Conservation (phyloP, 2,888 invertebrate genomes). For the Agonopterix alstromeriana region DNA sequence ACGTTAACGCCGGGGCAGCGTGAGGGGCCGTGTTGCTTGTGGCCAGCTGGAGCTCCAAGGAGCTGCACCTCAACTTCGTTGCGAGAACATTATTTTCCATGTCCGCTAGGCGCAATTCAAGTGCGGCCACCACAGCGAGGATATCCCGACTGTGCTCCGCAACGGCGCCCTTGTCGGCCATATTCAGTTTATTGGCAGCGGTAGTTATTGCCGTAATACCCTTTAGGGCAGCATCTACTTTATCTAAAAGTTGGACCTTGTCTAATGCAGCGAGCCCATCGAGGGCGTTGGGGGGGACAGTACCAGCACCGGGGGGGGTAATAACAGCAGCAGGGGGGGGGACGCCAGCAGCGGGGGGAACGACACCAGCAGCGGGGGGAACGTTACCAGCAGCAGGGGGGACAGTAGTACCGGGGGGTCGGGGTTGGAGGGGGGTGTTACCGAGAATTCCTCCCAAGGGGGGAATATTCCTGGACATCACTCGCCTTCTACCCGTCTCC, state of each 20-base stretch:
- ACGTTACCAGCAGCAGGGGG: too few relatives aligned
- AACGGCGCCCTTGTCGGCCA: not conserved
- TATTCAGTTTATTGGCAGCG: conserved; percentile 7
- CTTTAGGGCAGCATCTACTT: conserved; percentile 2
- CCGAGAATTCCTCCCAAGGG: conserved; percentile 83
- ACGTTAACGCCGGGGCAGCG: not conserved
- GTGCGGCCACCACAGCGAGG: not conserved
- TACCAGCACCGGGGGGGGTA: too few relatives aligned
- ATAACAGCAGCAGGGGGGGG: too few relatives aligned
- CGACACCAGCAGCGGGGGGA: too few relatives aligned
- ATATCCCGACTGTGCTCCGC: not conserved
- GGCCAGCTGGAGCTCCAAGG: not conserved
- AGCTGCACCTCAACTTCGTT: too few relatives aligned
- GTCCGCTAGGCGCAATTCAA: not conserved
- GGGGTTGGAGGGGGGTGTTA: too few relatives aligned
- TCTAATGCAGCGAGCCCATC: not conserved
- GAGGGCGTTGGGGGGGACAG: not conserved
- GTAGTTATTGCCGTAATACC: conserved; percentile 4
- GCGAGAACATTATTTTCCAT: not conserved
- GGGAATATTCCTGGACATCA: conserved; percentile 83
- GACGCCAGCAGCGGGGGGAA: too few relatives aligned
- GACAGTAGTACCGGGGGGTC: too few relatives aligned
- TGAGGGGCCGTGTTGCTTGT: not conserved
- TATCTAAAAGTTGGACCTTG: conserved; percentile 1
- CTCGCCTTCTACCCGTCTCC: conserved; percentile 66